phyloP scores from a whole-genome alignment of 2,797 vertebrate genomes.

The Odontamblyopus rebecca region DNA sequence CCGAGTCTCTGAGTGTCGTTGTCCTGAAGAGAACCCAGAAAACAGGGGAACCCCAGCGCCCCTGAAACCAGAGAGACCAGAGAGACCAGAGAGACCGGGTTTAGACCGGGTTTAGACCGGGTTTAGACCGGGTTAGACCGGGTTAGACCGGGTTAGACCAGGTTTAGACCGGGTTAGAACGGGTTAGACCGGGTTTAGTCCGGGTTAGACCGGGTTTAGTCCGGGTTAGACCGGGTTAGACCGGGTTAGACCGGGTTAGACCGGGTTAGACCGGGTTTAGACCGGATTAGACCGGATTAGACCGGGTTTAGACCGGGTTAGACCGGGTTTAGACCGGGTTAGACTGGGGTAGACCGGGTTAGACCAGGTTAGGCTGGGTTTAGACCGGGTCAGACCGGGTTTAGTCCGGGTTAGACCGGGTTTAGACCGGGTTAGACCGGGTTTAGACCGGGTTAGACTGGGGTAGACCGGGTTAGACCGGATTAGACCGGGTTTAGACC shows the following conservation, averaged over 20 bases:
- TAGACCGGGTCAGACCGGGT: background rate
- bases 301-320: constrained; percentile 12
- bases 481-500: background rate
- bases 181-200: background rate
- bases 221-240: constrained; percentile 4
- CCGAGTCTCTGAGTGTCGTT: background rate
- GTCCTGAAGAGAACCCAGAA: constrained; percentile 2
- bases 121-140: background rate
- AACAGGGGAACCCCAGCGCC: background rate
- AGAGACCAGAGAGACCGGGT: background rate
- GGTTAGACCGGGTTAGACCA: background rate
- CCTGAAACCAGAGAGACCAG: background rate
- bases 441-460: background rate
- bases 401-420: background rate
- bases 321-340: background rate
- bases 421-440: background rate
- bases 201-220: background rate
- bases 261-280: background rate
- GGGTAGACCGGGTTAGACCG: background rate
- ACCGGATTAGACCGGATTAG: background rate
- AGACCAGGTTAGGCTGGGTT: background rate
- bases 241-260: constrained; percentile 25
- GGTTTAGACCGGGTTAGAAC: too few relatives aligned
- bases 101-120: background rate
- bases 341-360: background rate